A percentile compares a stretch with the other conserved stretches of the same genome.
Evolutionary conservation across 2,888 invertebrate species (phyloP).

Genomic region (Heteromurus nitidus): DNA sequence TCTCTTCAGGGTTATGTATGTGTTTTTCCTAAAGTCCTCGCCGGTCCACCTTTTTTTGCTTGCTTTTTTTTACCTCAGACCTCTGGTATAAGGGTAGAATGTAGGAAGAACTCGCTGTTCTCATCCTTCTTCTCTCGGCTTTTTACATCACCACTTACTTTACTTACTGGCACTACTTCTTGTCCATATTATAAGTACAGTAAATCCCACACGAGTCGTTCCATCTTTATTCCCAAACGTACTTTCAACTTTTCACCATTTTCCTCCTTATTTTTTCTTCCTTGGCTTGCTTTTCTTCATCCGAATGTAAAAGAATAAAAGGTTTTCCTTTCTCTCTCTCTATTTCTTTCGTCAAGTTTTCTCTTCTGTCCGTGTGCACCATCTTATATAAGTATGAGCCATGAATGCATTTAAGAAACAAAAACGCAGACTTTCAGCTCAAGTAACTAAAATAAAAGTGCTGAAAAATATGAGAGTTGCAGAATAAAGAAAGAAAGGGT

Average conservation of each 20-base stretch:
- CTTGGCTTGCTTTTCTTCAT: conserved; percentile 27
- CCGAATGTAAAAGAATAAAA: conserved; percentile 38
- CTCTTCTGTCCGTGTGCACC: too few relatives aligned
- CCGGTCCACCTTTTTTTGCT: neutral
- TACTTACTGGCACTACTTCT: conserved; percentile 39
- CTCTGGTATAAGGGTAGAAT: conserved; percentile 36
- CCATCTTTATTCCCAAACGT: conserved; percentile 66
- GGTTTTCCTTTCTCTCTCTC: conserved; percentile 24
- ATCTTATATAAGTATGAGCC: conserved; percentile 29
- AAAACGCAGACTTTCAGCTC: conserved; percentile 26
- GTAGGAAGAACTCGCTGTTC: conserved; percentile 30
- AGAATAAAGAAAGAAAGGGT: neutral
- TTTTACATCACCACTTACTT: conserved; percentile 45
- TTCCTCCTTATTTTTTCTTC: conserved; percentile 51
- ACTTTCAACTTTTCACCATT: conserved; percentile 67
- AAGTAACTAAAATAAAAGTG: conserved; percentile 26
- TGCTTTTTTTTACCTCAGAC: too few relatives aligned
- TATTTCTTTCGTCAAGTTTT: neutral
- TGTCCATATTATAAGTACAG: conserved; percentile 54
- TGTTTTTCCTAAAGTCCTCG: conserved; percentile 6
- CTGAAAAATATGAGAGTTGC: neutral
- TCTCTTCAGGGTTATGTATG: too few relatives aligned
- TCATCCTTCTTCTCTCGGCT: conserved; percentile 34
- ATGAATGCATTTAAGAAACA: conserved; percentile 56
- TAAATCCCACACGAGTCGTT: conserved; percentile 69